Evolutionary conservation across 2,113 vertebrate genomes (phyloP), one percentile per base, ranked within the genome.

Genomic region (Raja brachyura): DNA sequence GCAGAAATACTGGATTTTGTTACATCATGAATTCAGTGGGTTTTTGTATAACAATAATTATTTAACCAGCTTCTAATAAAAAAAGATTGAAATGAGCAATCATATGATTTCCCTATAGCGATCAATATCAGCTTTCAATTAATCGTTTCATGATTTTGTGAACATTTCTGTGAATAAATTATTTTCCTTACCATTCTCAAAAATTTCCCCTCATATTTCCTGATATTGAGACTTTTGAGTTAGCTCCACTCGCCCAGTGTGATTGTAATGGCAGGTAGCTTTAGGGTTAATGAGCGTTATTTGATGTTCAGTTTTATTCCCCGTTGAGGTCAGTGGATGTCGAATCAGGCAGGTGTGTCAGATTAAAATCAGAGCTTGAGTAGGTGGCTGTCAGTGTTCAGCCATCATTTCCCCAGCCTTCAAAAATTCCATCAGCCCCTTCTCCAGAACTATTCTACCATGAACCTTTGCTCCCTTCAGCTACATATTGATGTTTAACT

Each of bases 201-300:
- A 3, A 48, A 25, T 83, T 83, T 83, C 22, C 48, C 54, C 79
- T 13, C 6, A 16, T 68, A 28, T 48, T 73, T 14, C 31, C 7
- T 33, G 33, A 33, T 68, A 14, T 6, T 92, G 68, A 16, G n/a
- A 10, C n/a, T 14, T n/a, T 39, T 0, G 22, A n/a, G 3, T 68
- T 31, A 92, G 33, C n/a, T 16, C 63, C 11, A 33, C 9, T 33
- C 18, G 14, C 39, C 16, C 61, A 90, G 31, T 6, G 7, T 11
- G 5, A 11, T 48, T 75, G 73, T 0, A 31, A 8, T 2, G 54
- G 54, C 6, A 3, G 13, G 63, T 66, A 10, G 8, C 13, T 66
- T 10, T 66, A 0, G 63, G 63, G 63, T 93, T 95, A 95, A 96
- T 78, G 81, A 93, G 95, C 94, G 93, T 93, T 95, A 95, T 93